Percentiles rank a stretch among this genome's conserved stretches.
These are phyloP conservation scores for Atta cephalotes DNA, from an alignment of 1,140 invertebrate species.

Conservation along the genomic window DNA sequence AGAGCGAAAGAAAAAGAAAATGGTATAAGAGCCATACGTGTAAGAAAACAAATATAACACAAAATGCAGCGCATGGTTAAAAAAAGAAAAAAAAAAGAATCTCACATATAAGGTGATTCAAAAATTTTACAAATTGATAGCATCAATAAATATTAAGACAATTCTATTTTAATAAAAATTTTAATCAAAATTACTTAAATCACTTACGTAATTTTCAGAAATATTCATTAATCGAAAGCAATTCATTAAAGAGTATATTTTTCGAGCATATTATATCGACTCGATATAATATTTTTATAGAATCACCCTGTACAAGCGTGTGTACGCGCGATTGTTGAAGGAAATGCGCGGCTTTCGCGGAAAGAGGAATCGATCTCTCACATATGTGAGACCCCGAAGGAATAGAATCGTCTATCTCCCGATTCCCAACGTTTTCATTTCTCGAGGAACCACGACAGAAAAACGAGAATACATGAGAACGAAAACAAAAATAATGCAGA, in stretches of 20 bases:
- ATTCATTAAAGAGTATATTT: neutral
- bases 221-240: neutral
- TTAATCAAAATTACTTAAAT: neutral
- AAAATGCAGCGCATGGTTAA: neutral
- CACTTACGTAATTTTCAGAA: neutral
- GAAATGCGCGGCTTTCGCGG: conserved; percentile 15
- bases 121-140: neutral
- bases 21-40: neutral
- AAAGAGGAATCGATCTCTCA: conserved; percentile 14
- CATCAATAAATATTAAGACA: neutral
- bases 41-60: conserved; percentile 12
- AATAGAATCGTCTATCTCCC: conserved; percentile 41
- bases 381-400: conserved; percentile 20
- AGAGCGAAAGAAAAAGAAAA: conserved; percentile 1
- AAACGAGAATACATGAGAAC: neutral
- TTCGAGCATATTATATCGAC: neutral
- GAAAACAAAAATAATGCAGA: conserved; percentile 20
- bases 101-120: neutral
- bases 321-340: neutral
- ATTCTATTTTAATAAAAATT: neutral
- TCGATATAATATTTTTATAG: neutral
- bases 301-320: neutral
- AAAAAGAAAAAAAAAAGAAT: neutral
- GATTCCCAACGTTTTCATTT: conserved; percentile 50
- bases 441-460: neutral